Percentiles rank a stretch among this genome's conserved stretches.
These are phyloP conservation scores for Drosophila melanosoma DNA, from an alignment of 2,888 invertebrate species.

Conservation along the genomic window DNA sequence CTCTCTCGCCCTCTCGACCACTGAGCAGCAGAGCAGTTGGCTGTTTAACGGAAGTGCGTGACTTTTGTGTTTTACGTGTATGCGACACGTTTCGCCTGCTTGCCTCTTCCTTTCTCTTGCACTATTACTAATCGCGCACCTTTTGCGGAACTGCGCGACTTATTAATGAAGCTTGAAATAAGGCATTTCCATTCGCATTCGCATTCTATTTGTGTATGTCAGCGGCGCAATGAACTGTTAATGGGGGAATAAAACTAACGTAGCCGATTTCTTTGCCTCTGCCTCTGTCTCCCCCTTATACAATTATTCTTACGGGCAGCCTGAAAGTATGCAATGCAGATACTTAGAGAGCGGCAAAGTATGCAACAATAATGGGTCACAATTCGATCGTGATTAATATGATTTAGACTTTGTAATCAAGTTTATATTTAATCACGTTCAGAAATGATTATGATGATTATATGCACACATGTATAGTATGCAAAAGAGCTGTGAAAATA, in stretches of 20 bases:
- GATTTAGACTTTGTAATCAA: not conserved
- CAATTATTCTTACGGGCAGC: not conserved
- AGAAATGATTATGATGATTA: not conserved
- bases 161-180: conserved; percentile 55
- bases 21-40: conserved; percentile 16
- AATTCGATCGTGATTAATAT: not conserved
- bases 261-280: conserved; percentile 3
- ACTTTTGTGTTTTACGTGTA: conserved; percentile 69
- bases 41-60: conserved; percentile 69
- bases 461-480: not conserved
- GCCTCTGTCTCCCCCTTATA: too few relatives aligned
- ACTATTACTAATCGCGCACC: conserved; percentile 23
- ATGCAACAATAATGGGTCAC: conserved; percentile 20
- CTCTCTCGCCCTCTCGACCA: conserved; percentile 7
- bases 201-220: conserved; percentile 45
- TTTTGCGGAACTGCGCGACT: conserved; percentile 64
- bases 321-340: conserved; percentile 41
- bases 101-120: not conserved
- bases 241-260: conserved; percentile 30
- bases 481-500: not conserved
- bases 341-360: conserved; percentile 36
- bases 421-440: not conserved
- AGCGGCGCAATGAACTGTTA: conserved; percentile 59
- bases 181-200: conserved; percentile 42
- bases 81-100: conserved; percentile 52